Conservation (phyloP, 2,113 vertebrate genomes). For the Nothoprocta pentlandii region DNA sequence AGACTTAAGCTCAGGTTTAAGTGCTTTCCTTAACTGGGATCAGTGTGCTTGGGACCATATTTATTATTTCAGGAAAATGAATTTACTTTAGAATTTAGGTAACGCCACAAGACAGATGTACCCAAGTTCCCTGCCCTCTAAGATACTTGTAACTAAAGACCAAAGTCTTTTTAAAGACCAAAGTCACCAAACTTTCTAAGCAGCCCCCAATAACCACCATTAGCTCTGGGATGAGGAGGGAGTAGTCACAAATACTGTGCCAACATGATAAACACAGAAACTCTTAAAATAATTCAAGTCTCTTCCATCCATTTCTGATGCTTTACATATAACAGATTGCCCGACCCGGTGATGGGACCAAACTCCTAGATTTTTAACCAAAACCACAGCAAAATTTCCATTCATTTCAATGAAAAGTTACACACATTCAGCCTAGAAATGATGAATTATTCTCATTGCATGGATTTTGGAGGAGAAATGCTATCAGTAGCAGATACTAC, state of each 20-base stretch:
- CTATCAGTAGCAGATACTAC: slow-evolving; percentile 5
- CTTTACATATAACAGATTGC: not conserved
- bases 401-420: not conserved
- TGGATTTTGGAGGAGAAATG: slow-evolving; percentile 12
- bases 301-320: not conserved
- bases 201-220: not conserved
- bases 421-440: not conserved
- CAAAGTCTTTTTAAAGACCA: not conserved
- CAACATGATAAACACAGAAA: not conserved
- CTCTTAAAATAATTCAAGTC: not conserved
- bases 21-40: not conserved
- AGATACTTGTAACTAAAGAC: not conserved
- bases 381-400: not conserved
- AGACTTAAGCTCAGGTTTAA: not conserved
- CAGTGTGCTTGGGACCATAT: not conserved
- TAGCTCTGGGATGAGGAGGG: not conserved
- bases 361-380: slow-evolving; percentile 21
- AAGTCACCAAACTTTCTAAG: not conserved
- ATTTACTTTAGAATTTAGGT: not conserved
- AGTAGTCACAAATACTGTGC: not conserved
- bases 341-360: not conserved
- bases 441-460: not conserved
- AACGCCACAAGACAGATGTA: not conserved
- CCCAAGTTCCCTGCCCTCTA: not conserved
- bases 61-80: not conserved